Evolutionary conservation across 2,797 vertebrate genomes (phyloP), one percentile per base, ranked within the genome.

Genomic region (Pipistrellus nathusii): DNA sequence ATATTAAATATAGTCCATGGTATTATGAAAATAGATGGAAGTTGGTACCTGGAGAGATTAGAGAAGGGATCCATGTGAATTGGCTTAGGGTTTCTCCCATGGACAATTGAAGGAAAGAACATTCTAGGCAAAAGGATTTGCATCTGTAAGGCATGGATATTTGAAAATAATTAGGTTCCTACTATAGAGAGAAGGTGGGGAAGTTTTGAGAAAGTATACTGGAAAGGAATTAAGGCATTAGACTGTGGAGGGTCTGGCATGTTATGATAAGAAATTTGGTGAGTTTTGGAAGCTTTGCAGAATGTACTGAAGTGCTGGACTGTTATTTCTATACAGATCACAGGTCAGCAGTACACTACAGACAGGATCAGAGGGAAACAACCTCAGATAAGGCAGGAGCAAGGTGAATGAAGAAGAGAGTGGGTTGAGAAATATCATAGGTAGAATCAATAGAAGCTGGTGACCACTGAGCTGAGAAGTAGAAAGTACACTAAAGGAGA

Each of bases 151-250:
- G 32, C 59, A 30, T 90, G 30, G 17, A 81, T 46, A 77, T 85
- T 55, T 86, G n/a, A 83, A 93, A 89, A 4, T 75, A 92, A 44
- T 92, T 78, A 92, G 27, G 21, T 35, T 75, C 21, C 64, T 93
- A 53, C 25, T 75, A 3, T 5, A 38, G 76, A 51, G 11, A 30
- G 55, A 59, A 13, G 38, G 38, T 66, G 71, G 75, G 32, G 82
- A 78, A 64, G 35, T 87, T 69, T 41, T 71, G 66, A 71, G 84
- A 89, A 76, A 78, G 82, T 82, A 48, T 41, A 48, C 48, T 48
- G 11, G 51, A 86, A 82, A 81, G 14, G 46, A 87, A 64, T 51
- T 66, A 41, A 95, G 48, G 30, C 20, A 48, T 59, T 89, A 30
- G 44, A 55, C 75, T 12, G 68, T 73, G 10, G 35, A 89, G 20